phyloP scores from a whole-genome alignment of 2,797 vertebrate genomes.

The Melopsittacus undulatus region DNA sequence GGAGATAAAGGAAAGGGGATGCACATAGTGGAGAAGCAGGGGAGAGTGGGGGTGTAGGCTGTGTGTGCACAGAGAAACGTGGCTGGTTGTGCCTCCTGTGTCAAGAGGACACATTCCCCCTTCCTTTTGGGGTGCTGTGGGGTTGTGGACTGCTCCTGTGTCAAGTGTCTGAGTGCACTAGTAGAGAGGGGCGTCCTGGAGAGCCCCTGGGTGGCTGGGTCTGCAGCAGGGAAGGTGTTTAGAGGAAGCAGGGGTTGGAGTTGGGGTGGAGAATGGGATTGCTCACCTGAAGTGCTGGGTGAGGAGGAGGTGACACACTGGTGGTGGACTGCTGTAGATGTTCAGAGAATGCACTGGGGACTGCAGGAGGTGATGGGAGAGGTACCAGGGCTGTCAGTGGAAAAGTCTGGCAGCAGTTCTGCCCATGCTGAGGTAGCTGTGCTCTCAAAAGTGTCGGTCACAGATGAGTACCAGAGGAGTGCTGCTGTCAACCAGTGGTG shows the following conservation, averaged over 20 bases:
- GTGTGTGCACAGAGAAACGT: not conserved
- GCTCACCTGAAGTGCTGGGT: not conserved
- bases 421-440: not conserved
- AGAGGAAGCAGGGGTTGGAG: not conserved
- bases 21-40: not conserved
- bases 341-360: not conserved
- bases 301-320: not conserved
- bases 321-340: not conserved
- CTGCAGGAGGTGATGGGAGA: rapidly evolving
- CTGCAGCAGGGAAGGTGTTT: rapidly evolving
- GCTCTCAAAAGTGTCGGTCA: not conserved
- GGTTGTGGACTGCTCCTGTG: not conserved
- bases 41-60: rapidly evolving
- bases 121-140: not conserved
- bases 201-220: not conserved
- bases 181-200: not conserved
- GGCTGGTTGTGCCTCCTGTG: not conserved
- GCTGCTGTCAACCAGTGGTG: not conserved
- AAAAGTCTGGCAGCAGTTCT: not conserved
- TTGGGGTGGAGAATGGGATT: not conserved
- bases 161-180: not conserved
- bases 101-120: not conserved
- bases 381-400: not conserved
- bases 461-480: rapidly evolving
- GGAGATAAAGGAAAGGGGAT: rapidly evolving